Percentiles rank a stretch among this genome's conserved stretches.
Evolutionary conservation across 1,140 invertebrate genomes (phyloP).

Genomic region (Potamilus streckersoni): DNA sequence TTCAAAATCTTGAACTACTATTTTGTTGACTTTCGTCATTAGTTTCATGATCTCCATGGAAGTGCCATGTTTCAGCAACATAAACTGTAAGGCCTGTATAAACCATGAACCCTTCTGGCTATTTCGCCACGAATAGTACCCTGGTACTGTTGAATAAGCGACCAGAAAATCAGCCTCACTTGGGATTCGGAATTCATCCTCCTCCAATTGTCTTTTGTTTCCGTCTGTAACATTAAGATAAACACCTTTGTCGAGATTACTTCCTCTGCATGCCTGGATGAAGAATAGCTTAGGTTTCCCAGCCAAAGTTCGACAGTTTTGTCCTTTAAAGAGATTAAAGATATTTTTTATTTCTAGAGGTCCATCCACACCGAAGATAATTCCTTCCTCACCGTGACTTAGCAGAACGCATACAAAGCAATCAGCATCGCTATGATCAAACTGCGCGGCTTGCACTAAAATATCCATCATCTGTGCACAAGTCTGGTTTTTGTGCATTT

Average conservation of each 20-base stretch:
- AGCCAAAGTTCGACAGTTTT: constrained; percentile 38
- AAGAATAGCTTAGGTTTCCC: constrained; percentile 62
- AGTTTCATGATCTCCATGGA: constrained; percentile 19
- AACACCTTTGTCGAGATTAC: constrained; percentile 14
- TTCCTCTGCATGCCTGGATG: constrained; percentile 59
- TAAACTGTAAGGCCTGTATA: constrained; percentile 27
- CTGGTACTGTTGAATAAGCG: constrained; percentile 48
- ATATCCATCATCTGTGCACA: constrained; percentile 14
- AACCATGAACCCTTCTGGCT: constrained; percentile 45
- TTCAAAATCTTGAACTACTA: constrained; percentile 16
- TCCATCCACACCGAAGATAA: constrained; percentile 45
- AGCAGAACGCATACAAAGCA: constrained; percentile 47
- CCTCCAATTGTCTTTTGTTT: not conserved
- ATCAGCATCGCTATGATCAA: constrained; percentile 35
- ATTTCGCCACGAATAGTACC: constrained; percentile 43
- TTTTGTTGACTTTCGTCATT: constrained; percentile 16
- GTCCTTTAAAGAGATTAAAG: constrained; percentile 50
- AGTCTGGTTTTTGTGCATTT: constrained; percentile 17
- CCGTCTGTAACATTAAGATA: constrained; percentile 17
- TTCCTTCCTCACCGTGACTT: constrained; percentile 51
- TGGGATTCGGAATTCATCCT: constrained; percentile 32
- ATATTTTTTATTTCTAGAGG: constrained; percentile 38
- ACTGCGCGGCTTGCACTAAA: constrained; percentile 8
- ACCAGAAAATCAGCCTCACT: constrained; percentile 49
- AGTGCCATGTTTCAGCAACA: constrained; percentile 27